Conservation (phyloP, 2,113 vertebrate genomes). For the Aptenodytes forsteri region DNA sequence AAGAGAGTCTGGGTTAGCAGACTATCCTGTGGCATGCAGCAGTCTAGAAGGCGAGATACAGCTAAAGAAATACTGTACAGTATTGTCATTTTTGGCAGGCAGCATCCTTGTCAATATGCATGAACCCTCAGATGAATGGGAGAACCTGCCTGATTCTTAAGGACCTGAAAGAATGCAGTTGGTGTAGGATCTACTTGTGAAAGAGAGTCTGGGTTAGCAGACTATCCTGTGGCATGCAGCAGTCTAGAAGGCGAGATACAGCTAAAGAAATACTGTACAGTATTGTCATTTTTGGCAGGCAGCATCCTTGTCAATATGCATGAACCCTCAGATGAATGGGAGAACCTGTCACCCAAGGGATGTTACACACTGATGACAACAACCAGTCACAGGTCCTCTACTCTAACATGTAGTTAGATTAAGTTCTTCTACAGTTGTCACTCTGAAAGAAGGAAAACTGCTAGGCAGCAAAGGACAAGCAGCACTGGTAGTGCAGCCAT, state of each 20-base stretch:
- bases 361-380: conserved; percentile 12
- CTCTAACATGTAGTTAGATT: neutral
- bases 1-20: too few relatives aligned
- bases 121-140: too few relatives aligned
- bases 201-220: neutral
- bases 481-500: neutral
- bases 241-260: neutral
- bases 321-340: neutral
- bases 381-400: conserved; percentile 22
- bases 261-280: neutral
- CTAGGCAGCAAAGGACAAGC: neutral
- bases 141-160: neutral
- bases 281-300: conserved; percentile 36
- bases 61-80: too few relatives aligned
- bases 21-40: too few relatives aligned
- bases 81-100: too few relatives aligned
- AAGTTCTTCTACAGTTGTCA: conserved; percentile 29
- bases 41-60: too few relatives aligned
- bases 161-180: neutral
- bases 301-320: conserved; percentile 27
- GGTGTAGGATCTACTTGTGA: neutral
- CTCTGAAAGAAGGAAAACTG: neutral
- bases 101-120: too few relatives aligned
- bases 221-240: neutral
- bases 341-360: conserved; percentile 28